phyloP scores from a whole-genome alignment of 2,797 vertebrate genomes.

The Brotula barbata region DNA sequence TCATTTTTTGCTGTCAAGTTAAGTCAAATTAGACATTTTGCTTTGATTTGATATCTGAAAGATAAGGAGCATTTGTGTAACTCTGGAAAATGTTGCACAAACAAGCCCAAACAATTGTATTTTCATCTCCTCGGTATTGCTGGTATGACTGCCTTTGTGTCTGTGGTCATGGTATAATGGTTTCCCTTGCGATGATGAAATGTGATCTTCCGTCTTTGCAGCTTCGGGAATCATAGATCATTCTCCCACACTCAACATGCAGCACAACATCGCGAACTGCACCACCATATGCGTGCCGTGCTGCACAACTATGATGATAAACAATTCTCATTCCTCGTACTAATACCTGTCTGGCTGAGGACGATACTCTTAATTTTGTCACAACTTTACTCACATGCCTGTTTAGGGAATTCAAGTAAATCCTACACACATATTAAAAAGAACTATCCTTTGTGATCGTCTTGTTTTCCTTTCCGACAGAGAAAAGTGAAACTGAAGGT shows the following conservation, averaged over 20 bases:
- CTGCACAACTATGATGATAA: slow-evolving; percentile 39
- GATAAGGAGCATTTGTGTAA: slow-evolving; percentile 19
- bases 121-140: slow-evolving; percentile 55
- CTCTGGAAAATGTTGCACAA: slow-evolving; percentile 55
- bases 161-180: slow-evolving; percentile 73
- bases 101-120: slow-evolving; percentile 36
- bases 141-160: slow-evolving; percentile 67
- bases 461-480: no score
- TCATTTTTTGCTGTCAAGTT: no score
- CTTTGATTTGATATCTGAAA: no score
- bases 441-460: no score
- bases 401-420: no score
- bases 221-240: slow-evolving; percentile 68
- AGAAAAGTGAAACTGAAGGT: no score
- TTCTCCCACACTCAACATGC: slow-evolving; percentile 75
- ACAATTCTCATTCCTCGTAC: slow-evolving; percentile 34
- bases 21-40: no score
- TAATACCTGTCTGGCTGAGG: slow-evolving; percentile 46
- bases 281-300: no score
- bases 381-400: no score
- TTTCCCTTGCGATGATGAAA: slow-evolving; percentile 76
- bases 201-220: slow-evolving; percentile 68
- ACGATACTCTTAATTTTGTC: slow-evolving; percentile 50
- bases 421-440: no score
- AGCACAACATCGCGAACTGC: no score